A percentile compares a stretch with the other conserved stretches of the same genome.
These are phyloP conservation scores for Proteles cristata DNA, from an alignment of 2,113 vertebrate species.

Conservation along the genomic window DNA sequence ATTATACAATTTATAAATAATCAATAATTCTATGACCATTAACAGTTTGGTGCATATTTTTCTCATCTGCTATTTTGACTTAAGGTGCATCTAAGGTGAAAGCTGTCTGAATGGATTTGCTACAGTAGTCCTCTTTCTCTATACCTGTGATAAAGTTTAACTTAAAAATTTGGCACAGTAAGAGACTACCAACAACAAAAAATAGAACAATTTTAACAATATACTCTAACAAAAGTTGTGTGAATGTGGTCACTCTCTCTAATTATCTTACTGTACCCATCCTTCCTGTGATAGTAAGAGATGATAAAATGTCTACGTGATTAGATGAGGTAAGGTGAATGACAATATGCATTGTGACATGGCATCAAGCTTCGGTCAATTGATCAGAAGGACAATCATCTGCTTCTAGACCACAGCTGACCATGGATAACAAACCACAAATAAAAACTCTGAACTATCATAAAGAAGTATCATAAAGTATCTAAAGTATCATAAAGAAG, in stretches of 20 bases:
- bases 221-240: neutral
- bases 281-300: neutral
- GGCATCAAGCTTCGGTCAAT: neutral
- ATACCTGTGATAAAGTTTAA: neutral
- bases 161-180: neutral
- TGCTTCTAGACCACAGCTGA: neutral
- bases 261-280: neutral
- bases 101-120: neutral
- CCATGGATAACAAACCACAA: neutral
- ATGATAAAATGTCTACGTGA: neutral
- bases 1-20: constrained; percentile 14
- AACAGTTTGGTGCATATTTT: neutral
- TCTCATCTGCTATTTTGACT: neutral
- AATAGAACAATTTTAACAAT: neutral
- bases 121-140: neutral
- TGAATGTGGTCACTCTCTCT: neutral
- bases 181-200: neutral
- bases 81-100: neutral
- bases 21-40: neutral
- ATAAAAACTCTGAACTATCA: constrained; percentile 32
- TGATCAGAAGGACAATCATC: neutral
- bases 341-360: neutral
- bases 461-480: neutral
- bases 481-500: neutral
- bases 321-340: neutral